phyloP scores from a whole-genome alignment of 2,113 vertebrate genomes.

The Melospiza melodia region DNA sequence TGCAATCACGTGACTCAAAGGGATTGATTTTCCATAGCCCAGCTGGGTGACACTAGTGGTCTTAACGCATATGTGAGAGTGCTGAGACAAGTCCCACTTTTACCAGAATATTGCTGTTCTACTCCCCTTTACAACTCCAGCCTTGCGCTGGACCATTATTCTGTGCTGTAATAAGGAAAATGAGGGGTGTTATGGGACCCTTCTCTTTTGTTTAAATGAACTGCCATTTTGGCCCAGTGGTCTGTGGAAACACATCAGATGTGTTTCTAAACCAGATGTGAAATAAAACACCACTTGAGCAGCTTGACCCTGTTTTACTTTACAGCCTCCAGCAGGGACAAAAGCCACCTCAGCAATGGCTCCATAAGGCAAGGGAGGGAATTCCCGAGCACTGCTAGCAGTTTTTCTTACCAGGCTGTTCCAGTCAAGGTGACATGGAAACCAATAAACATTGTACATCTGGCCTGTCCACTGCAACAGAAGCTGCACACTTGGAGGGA shows the following conservation, averaged over 20 bases:
- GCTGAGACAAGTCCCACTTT: background rate
- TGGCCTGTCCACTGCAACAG: background rate
- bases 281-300: background rate
- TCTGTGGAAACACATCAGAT: background rate
- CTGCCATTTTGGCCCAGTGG: background rate
- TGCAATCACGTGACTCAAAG: background rate
- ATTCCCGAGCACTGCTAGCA: background rate
- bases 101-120: background rate
- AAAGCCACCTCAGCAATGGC: background rate
- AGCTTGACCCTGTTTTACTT: background rate
- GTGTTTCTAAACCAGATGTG: background rate
- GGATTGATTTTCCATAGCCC: background rate
- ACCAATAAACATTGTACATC: background rate
- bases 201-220: background rate
- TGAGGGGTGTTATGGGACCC: background rate
- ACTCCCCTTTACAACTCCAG: background rate
- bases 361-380: background rate
- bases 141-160: background rate
- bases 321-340: background rate
- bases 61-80: rapidly evolving
- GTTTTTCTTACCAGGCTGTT: background rate
- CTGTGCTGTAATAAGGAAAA: background rate
- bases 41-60: background rate
- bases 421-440: background rate
- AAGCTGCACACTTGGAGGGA: background rate